Conservation (phyloP, 2,113 vertebrate genomes). For the Macheiramphus alcinus region DNA sequence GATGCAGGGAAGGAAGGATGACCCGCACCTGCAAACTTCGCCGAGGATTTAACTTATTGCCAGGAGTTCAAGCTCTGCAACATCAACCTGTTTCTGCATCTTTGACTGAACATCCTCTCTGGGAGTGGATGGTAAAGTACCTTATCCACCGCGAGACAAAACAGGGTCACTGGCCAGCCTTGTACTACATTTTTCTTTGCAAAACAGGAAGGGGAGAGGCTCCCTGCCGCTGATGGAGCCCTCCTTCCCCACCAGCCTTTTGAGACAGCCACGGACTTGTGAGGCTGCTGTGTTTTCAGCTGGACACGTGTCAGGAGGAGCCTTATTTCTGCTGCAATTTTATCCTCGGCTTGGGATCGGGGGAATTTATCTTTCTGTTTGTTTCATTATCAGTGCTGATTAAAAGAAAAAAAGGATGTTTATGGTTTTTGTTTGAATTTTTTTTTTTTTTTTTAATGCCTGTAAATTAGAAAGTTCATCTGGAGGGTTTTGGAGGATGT, state of each 20-base stretch:
- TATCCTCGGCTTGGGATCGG: conserved; percentile 20
- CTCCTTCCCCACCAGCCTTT: background rate
- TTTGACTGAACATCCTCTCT: background rate
- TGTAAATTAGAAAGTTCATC: background rate
- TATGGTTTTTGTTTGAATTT: background rate
- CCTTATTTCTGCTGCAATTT: background rate
- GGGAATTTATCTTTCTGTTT: background rate
- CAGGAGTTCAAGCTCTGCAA: background rate
- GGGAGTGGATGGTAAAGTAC: background rate
- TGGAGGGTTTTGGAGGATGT: background rate
- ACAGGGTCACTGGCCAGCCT: background rate
- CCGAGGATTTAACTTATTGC: conserved; percentile 28
- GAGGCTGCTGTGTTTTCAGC: background rate
- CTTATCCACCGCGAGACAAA: background rate
- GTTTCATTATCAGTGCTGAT: conserved; percentile 11
- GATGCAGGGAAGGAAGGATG: background rate
- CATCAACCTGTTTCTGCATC: background rate
- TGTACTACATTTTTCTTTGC: background rate
- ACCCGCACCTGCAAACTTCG: background rate
- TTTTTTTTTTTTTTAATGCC: background rate
- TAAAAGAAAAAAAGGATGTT: conserved; percentile 13
- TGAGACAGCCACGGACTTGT: background rate
- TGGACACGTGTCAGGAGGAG: background rate
- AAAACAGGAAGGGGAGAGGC: conserved; percentile 58
- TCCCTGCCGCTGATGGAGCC: background rate